Conservation (phyloP, 2,113 vertebrate genomes). For the Lophura nycthemera region DNA sequence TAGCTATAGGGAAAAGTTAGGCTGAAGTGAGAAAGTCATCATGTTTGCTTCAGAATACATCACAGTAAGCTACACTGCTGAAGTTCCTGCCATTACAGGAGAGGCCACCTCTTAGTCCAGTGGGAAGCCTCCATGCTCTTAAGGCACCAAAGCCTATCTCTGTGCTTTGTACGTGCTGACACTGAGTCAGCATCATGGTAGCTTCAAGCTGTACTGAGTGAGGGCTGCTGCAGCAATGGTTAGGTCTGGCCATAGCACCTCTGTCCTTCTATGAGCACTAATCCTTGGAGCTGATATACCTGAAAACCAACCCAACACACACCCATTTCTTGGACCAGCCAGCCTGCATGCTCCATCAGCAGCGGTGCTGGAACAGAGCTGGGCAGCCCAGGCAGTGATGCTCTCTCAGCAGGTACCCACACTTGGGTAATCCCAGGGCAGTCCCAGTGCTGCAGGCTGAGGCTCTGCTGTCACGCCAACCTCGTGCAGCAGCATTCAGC, state of each 20-base stretch:
- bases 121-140: neutral
- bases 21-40: rapidly evolving
- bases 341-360: neutral
- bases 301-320: neutral
- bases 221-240: neutral
- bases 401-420: neutral
- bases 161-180: neutral
- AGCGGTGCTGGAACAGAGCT: neutral
- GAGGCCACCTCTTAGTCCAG: neutral
- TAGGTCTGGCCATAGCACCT: neutral
- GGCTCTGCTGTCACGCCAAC: neutral
- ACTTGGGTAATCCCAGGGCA: neutral
- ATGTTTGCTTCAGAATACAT: neutral
- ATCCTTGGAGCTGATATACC: neutral
- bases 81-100: neutral
- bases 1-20: neutral
- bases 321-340: neutral
- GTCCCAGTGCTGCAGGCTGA: neutral
- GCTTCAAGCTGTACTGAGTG: neutral
- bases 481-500: neutral
- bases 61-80: neutral
- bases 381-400: neutral
- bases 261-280: neutral
- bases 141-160: neutral
- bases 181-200: neutral